Conservation (phyloP, 2,797 vertebrate species). For the Neostethus bicornis region DNA sequence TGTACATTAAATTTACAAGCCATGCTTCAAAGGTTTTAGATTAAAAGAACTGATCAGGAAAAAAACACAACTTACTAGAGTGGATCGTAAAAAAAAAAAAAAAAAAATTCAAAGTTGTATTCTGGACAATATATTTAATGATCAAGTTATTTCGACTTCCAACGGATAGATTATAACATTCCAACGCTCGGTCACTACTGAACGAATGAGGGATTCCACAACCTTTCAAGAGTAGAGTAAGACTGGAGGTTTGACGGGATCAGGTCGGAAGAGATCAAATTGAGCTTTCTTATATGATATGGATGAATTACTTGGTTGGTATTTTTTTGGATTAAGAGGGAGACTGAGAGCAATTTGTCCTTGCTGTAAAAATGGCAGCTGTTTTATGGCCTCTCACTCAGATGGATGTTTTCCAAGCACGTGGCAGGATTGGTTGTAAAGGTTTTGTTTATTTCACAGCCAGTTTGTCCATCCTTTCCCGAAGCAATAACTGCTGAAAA, state of each 20-base stretch:
- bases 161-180: no score
- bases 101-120: no score
- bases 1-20: constrained; percentile 46
- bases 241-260: constrained; percentile 34
- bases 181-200: no score
- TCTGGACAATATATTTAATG: no score
- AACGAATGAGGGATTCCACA: no score
- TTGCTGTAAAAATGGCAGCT: constrained; percentile 21
- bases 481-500: constrained; percentile 29
- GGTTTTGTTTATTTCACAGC: constrained; percentile 36
- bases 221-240: constrained; percentile 23
- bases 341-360: background rate
- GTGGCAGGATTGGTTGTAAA: constrained; percentile 25
- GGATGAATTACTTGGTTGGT: constrained; percentile 38
- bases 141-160: no score
- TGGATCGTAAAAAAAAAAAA: no score
- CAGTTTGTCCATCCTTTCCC: constrained; percentile 23
- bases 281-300: constrained; percentile 34
- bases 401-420: constrained; percentile 17
- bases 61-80: constrained; percentile 35
- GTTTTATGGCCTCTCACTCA: constrained; percentile 30
- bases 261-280: constrained; percentile 28
- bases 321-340: constrained; percentile 22
- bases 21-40: constrained; percentile 48
- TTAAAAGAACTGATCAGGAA: constrained; percentile 41